Base-by-base conservation (phyloP, 2,797 vertebrate genomes). In the Lepus oiostolus region DNA sequence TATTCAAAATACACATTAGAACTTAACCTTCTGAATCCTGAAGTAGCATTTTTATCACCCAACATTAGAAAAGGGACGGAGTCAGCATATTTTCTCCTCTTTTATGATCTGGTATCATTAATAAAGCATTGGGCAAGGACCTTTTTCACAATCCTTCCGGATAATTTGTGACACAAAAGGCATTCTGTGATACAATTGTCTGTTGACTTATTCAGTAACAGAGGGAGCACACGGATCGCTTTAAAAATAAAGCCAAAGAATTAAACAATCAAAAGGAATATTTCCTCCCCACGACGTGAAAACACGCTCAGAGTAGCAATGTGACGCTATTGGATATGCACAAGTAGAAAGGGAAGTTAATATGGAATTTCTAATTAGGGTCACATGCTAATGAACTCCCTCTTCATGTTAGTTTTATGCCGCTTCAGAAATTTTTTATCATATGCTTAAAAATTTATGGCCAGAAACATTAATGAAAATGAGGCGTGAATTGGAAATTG, bases 1-100 rank as follows among this genome's bases (percentile, higher is more conserved):
- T 98, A 99, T 99, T 99, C 98, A 99, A 99, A 99, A 99, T 99
- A 99, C 98, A 99, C 98, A 99, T 99, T 99, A 99, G 98, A 99
- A 99, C 99, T 99, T 99, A 99, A 99, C 99, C 99, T 99, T 99
- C 98, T 99, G 98, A 99, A 99, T 99, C 98, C 98, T 98, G 98
- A 99, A 99, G 98, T 99, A 99, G 98, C 98, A 98, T 98, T 99
- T 99, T 99, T 99, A 99, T 99, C 99, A 99, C 99, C 98, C 98
- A 98, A 97, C 99, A 98, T 98, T 98, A 99, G 98, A 98, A 99
- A 99, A 99, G 98, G 98, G 98, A 97, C 98, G 94, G 96, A 98
- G 99, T 99, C 99, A 99, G 99, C 99, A 98, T 98, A 98, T 98
- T 98, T 86, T 68, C 97, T 90, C 95, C 92, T 95, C 97, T 98